Evolutionary conservation across 2,113 vertebrate genomes (phyloP).

Genomic region (Gavialis gangeticus): DNA sequence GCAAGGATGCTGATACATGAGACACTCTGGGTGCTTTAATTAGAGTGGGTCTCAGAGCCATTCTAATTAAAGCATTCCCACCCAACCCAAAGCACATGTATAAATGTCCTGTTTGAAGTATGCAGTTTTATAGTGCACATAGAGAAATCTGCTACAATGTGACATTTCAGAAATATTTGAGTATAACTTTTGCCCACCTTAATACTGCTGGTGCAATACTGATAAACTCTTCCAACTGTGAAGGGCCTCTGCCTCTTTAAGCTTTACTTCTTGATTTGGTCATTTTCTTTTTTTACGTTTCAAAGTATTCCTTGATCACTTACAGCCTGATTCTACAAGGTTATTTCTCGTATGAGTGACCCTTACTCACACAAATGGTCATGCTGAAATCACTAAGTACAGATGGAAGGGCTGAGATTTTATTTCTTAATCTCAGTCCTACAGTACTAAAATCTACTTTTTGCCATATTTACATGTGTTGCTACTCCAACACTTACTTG

Average conservation of each 20-base stretch:
- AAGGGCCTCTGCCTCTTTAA: neutral
- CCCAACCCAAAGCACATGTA: too few relatives aligned
- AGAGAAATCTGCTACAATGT: conserved; percentile 9
- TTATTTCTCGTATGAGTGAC: neutral
- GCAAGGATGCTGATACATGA: too few relatives aligned
- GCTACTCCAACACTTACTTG: neutral
- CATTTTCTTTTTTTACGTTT: neutral
- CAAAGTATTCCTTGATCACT: neutral
- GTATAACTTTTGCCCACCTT: neutral
- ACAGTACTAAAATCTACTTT: rapidly evolving
- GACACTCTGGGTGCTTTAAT: too few relatives aligned
- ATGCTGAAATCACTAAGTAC: neutral
- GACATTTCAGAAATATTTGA: neutral
- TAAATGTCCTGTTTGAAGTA: conserved; percentile 4
- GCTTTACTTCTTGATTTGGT: neutral
- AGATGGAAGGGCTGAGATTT: neutral
- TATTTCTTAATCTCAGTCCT: neutral
- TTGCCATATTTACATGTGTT: neutral
- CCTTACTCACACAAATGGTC: neutral
- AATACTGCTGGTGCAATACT: neutral
- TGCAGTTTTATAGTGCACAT: conserved; percentile 5
- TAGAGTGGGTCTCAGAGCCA: too few relatives aligned
- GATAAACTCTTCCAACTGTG: neutral
- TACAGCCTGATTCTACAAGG: neutral
- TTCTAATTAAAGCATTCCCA: too few relatives aligned